Conservation (phyloP, 2,113 vertebrate genomes). For the Pygoscelis antarcticus region DNA sequence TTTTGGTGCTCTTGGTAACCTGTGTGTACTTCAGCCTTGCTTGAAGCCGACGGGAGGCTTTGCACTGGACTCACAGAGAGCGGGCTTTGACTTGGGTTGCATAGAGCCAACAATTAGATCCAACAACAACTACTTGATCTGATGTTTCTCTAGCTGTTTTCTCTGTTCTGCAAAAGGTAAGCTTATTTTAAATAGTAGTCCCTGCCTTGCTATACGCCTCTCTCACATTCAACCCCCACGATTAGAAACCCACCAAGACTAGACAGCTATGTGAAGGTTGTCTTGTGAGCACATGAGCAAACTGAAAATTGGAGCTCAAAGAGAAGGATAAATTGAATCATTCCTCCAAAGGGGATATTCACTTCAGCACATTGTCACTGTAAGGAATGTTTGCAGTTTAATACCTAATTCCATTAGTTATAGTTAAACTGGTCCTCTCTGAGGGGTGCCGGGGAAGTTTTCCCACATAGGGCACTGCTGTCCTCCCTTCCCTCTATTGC, state of each 20-base stretch:
- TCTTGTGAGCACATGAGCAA: background rate
- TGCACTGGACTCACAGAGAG: background rate
- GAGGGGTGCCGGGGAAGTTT: background rate
- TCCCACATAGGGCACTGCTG: background rate
- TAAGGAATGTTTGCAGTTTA: background rate
- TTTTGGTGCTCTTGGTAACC: background rate
- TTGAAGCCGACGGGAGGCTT: background rate
- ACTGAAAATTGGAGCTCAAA: background rate
- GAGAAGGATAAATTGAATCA: background rate
- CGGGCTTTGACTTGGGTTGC: rapidly evolving
- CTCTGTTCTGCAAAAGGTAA: background rate
- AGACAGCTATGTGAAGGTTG: background rate
- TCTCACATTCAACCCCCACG: background rate
- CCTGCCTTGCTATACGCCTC: background rate
- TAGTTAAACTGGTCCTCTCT: background rate
- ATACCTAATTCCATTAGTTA: background rate
- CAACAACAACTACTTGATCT: background rate
- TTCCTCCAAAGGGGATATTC: background rate
- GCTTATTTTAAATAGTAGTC: background rate
- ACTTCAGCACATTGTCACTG: background rate
- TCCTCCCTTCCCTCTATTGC: background rate
- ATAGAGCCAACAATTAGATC: background rate
- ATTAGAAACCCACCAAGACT: background rate
- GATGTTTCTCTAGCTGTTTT: background rate
- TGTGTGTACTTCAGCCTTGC: background rate